Base-by-base conservation (phyloP, 2,888 invertebrate genomes). In the Tipula helvola region DNA sequence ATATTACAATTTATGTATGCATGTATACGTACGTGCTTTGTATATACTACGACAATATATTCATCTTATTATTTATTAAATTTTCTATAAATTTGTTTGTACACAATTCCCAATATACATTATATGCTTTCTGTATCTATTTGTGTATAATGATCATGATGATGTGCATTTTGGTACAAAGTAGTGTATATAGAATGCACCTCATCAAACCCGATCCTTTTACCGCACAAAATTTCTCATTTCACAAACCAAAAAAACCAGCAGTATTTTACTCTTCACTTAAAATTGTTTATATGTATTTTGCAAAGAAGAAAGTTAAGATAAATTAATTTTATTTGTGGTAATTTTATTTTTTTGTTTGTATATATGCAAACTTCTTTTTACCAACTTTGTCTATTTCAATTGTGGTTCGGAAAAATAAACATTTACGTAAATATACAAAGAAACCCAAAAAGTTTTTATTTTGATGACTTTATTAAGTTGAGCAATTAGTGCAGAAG, bases 241-340 rank as follows among this genome's bases (percentile, higher is more conserved):
- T 28, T 28, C 71, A 71, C 28, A 71, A 28, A 71, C 71, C 52
- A 52, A 16, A 52, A 52, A 71, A 18, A 71, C 71, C 71, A 71
- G 28, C 2, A 16, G 52, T 52, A 52, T 52, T 52, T 52, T 52
- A 52, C 16, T 16, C 52, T 52, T 71, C 71, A 71, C 10, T 71
- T 71, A 10, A 18, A 57, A 57, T 16, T 16, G 41, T 41, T 13
- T 52, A 71, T 71, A n/a, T n/a, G n/a, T n/a, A 28, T 52, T 16
- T 7, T 16, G 5, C 16, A 52, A 52, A 52, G 52, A 52, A 52
- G 52, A 71, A 71, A 71, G 71, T 71, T 28, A 28, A 28, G 28
- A 71, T 71, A 71, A 57, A 71, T 71, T 71, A 71, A 71, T 71
- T 71, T 71, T 71, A 71, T 71, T 71, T 71, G 71, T 71, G 71